These are phyloP conservation scores for Megalops atlanticus DNA, from an alignment of 2,113 vertebrate genomes.

Conservation along the genomic window DNA sequence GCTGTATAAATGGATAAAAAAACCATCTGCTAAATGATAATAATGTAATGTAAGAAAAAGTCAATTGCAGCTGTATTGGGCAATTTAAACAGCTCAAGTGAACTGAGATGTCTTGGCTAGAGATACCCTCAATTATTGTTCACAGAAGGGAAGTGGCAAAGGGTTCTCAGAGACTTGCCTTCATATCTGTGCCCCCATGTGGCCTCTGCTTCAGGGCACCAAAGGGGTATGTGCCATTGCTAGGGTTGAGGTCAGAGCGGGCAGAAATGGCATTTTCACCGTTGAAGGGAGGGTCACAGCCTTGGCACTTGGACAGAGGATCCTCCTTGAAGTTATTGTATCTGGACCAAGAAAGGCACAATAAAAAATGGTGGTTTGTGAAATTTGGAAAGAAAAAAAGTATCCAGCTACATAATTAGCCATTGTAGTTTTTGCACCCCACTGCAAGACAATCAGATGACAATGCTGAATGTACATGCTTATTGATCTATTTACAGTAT, in stretches of 20 bases:
- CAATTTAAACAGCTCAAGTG: not conserved
- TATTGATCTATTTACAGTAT: no score
- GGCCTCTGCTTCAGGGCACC: constrained; percentile 82
- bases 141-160: not conserved
- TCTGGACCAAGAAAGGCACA: constrained; percentile 62
- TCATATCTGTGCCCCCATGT: constrained; percentile 90
- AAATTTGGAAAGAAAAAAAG: no score
- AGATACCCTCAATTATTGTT: not conserved
- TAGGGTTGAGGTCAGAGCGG: constrained; percentile 87
- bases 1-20: no score
- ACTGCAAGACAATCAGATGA: no score
- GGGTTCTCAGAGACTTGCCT: constrained; percentile 66
- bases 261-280: constrained; percentile 88
- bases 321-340: constrained; percentile 89
- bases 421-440: no score
- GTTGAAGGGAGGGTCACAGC: constrained; percentile 77
- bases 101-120: not conserved
- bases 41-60: not conserved
- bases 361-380: no score
- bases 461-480: no score
- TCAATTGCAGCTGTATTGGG: not conserved
- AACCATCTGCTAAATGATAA: no score
- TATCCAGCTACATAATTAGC: no score
- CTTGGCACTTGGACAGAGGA: constrained; percentile 77
- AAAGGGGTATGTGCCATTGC: constrained; percentile 92